Conservation (phyloP, 2,888 invertebrate genomes). For the Ariolimax columbianus region DNA sequence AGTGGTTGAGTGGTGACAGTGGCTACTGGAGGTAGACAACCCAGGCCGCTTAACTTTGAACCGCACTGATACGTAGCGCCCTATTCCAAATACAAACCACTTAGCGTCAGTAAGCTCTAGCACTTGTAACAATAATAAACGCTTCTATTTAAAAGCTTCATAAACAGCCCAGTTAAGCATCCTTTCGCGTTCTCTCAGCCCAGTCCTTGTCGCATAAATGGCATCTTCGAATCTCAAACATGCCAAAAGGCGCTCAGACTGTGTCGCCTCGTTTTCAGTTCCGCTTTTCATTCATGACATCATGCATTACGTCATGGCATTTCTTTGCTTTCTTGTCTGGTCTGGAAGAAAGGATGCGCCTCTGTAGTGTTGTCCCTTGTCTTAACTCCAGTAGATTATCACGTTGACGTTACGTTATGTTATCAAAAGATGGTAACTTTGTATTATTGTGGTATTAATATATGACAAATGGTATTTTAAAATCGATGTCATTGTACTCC, state of each 20-base stretch:
- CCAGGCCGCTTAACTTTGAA: conserved; percentile 17
- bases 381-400: too few relatives aligned
- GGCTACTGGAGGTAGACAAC: conserved; percentile 13
- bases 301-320: conserved; percentile 50
- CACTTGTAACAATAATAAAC: neutral
- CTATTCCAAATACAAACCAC: neutral
- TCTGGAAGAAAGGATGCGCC: neutral
- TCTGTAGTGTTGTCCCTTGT: neutral
- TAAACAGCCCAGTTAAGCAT: neutral
- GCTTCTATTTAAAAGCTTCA: neutral
- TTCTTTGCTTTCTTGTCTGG: conserved; percentile 7
- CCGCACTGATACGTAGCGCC: neutral
- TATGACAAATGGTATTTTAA: too few relatives aligned
- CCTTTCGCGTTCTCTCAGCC: neutral
- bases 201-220: neutral
- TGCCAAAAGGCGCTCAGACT: conserved; percentile 27
- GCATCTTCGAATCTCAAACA: neutral
- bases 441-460: too few relatives aligned
- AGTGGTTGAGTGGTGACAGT: too few relatives aligned
- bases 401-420: too few relatives aligned
- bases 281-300: conserved; percentile 49
- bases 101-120: neutral
- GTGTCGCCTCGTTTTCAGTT: conserved; percentile 46
- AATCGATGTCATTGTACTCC: too few relatives aligned
- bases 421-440: too few relatives aligned